Conservation (phyloP, 2,888 invertebrate species). For the Abscondita cerata region DNA sequence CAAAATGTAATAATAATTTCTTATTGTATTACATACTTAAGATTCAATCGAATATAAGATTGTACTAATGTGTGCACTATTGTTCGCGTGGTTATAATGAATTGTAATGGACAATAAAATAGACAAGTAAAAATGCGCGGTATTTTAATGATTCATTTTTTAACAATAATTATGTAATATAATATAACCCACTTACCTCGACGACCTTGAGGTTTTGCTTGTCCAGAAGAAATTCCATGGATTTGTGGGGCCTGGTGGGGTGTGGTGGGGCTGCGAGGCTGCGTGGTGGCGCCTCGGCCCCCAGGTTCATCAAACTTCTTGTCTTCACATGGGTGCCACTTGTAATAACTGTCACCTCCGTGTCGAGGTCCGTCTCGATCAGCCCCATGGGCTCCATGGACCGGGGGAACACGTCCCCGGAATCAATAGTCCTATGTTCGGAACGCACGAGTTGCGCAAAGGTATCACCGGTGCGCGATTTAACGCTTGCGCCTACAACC, state of each 20-base stretch:
- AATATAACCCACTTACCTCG: constrained; percentile 70
- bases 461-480: constrained; percentile 50
- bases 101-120: too few relatives aligned
- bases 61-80: too few relatives aligned
- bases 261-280: constrained; percentile 55
- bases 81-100: too few relatives aligned
- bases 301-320: constrained; percentile 72
- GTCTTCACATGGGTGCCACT: constrained; percentile 63
- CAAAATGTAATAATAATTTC: too few relatives aligned
- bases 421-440: constrained; percentile 55
- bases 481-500: constrained; percentile 61
- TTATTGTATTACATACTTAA: too few relatives aligned
- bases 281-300: constrained; percentile 52
- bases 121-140: too few relatives aligned
- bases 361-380: constrained; percentile 91
- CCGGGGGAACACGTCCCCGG: constrained; percentile 53
- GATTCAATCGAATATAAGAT: too few relatives aligned
- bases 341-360: constrained; percentile 69
- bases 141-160: too few relatives aligned
- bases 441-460: constrained; percentile 39
- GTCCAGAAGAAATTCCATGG: constrained; percentile 95
- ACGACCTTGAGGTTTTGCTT: constrained; percentile 88
- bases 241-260: constrained; percentile 75
- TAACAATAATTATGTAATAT: too few relatives aligned
- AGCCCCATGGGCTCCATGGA: constrained; percentile 75